Percentiles rank a stretch among this genome's conserved stretches.
phyloP scores from a whole-genome alignment of 2,888 invertebrate genomes.

The Laothoe populi region DNA sequence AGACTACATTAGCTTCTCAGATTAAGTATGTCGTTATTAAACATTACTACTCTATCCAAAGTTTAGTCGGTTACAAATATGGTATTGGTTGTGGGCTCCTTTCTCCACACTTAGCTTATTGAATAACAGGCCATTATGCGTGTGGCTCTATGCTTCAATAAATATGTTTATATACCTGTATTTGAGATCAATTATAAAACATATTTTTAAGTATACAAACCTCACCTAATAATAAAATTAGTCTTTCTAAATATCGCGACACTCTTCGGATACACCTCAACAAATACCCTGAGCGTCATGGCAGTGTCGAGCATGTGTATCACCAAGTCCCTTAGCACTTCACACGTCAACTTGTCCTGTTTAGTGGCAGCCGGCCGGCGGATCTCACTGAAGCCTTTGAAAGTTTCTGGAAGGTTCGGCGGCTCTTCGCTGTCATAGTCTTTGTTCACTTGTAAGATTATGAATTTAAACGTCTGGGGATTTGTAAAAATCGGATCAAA shows the following conservation, averaged over 20 bases:
- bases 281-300: slow-evolving; percentile 87
- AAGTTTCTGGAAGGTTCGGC: slow-evolving; percentile 76
- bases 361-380: slow-evolving; percentile 58
- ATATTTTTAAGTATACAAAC: slow-evolving; percentile 24
- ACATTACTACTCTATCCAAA: no score
- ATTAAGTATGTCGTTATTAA: no score
- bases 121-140: no score
- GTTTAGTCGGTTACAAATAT: no score
- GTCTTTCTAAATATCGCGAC: slow-evolving; percentile 82
- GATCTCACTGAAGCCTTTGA: slow-evolving; percentile 76
- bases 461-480: slow-evolving; percentile 77
- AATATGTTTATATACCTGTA: no score
- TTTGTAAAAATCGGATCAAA: background rate
- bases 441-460: slow-evolving; percentile 81
- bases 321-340: slow-evolving; percentile 86
- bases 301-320: slow-evolving; percentile 89
- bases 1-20: no score
- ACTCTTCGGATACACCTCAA: slow-evolving; percentile 87
- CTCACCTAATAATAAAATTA: slow-evolving; percentile 85
- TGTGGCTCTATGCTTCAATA: no score
- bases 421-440: slow-evolving; percentile 72
- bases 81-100: no score
- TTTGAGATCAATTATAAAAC: no score
- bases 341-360: slow-evolving; percentile 68
- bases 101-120: no score